Percentiles rank a stretch among this genome's conserved stretches.
phyloP scores from a whole-genome alignment of 1,140 invertebrate genomes.

The Dermatophagoides farinae region DNA sequence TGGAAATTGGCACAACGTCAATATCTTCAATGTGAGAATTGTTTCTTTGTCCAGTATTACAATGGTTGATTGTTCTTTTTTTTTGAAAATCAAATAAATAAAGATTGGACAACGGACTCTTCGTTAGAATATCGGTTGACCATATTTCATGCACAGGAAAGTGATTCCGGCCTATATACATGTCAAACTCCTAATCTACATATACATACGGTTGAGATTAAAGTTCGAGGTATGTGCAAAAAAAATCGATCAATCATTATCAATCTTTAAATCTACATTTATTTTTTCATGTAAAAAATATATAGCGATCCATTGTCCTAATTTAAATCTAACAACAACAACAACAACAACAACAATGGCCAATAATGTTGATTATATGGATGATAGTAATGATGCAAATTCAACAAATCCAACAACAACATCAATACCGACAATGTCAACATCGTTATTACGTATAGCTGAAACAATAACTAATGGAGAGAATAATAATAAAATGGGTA shows the following conservation, averaged over 20 bases:
- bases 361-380: slow-evolving; percentile 47
- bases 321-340: neutral
- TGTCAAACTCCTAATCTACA: slow-evolving; percentile 58
- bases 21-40: slow-evolving; percentile 38
- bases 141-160: slow-evolving; percentile 48
- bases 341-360: slow-evolving; percentile 27
- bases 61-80: neutral
- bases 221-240: slow-evolving; percentile 40
- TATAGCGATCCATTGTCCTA: slow-evolving; percentile 1
- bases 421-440: too few species aligned
- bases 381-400: slow-evolving; percentile 42
- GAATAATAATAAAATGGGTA: neutral
- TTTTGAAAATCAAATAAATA: too few species aligned
- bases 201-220: slow-evolving; percentile 51
- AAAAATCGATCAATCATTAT: neutral
- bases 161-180: slow-evolving; percentile 56
- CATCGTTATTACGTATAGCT: too few species aligned
- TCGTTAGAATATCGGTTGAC: slow-evolving; percentile 57
- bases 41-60: neutral
- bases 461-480: too few species aligned
- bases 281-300: neutral
- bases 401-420: slow-evolving; percentile 32
- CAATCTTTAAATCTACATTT: slow-evolving; percentile 4
- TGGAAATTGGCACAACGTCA: slow-evolving; percentile 42
- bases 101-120: slow-evolving; percentile 26